Evolutionary conservation across 2,888 invertebrate genomes (phyloP).

Genomic region (Pheosia tremula): DNA sequence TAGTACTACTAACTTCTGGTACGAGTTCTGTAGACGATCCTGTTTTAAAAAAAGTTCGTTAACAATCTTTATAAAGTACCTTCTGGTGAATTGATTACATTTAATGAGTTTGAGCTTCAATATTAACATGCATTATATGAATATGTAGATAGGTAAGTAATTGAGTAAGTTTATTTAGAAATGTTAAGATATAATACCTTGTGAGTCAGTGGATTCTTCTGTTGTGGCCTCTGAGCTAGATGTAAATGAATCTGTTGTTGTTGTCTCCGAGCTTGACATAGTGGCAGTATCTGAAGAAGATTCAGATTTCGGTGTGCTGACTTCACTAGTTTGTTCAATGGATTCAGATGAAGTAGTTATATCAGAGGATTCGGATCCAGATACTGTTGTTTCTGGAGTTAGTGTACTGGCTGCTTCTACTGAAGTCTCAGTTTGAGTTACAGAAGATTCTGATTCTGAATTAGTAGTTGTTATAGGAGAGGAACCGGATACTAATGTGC

Average conservation of each 20-base stretch:
- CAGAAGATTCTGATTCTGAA: not conserved
- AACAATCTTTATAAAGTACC: no score
- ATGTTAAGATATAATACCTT: no score
- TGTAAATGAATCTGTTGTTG: not conserved
- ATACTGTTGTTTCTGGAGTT: not conserved
- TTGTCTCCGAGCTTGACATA: not conserved
- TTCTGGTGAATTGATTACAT: no score
- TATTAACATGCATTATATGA: no score
- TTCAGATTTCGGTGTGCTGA: not conserved
- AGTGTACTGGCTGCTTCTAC: no score
- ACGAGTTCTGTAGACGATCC: no score
- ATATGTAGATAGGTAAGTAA: no score
- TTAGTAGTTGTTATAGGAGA: not conserved
- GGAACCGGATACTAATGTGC: not conserved
- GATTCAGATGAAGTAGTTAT: not conserved
- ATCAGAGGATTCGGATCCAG: not conserved
- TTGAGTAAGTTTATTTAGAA: no score
- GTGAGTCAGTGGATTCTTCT: conserved; percentile 15
- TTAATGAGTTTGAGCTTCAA: no score
- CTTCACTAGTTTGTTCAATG: conserved; percentile 2
- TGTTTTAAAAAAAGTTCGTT: no score
- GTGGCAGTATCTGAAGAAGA: not conserved
- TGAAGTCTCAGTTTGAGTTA: no score
- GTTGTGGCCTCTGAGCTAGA: not conserved
- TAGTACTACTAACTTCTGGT: no score